A percentile compares a stretch with the other conserved stretches of the same genome.
Conservation (phyloP, 2,113 vertebrate genomes). For the Sinocyclocheilus anophthalmus region DNA sequence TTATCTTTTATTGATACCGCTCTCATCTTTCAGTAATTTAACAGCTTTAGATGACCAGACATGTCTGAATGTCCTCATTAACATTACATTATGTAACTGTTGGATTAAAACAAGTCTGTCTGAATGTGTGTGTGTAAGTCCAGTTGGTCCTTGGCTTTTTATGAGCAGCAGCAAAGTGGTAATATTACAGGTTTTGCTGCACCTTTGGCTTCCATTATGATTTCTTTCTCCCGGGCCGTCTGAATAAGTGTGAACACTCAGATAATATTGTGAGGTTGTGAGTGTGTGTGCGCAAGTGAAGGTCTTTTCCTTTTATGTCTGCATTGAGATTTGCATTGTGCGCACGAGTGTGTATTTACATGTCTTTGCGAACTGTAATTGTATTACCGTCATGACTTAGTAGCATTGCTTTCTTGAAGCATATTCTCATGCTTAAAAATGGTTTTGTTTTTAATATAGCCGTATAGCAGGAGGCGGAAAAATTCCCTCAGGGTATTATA, state of each 20-base stretch:
- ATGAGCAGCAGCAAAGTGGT: constrained; percentile 39
- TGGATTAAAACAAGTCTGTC: constrained; percentile 16
- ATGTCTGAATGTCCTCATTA: constrained; percentile 17
- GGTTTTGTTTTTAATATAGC: constrained; percentile 43
- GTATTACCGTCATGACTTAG: constrained; percentile 40
- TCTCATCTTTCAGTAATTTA: neutral
- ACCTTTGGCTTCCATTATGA: constrained; percentile 54
- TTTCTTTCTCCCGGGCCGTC: constrained; percentile 45
- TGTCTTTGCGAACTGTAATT: constrained; percentile 32
- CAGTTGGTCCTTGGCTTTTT: constrained; percentile 35
- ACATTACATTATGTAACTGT: constrained; percentile 20
- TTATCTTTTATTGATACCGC: constrained; percentile 20
- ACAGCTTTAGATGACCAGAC: neutral
- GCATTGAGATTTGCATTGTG: neutral
- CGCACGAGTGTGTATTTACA: constrained; percentile 22
- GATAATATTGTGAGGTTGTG: constrained; percentile 7
- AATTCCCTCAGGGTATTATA: constrained; percentile 37
- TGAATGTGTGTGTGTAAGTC: neutral
- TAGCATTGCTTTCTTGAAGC: constrained; percentile 40
- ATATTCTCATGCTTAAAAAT: constrained; percentile 31
- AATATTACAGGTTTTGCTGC: constrained; percentile 51
- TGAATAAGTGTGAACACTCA: constrained; percentile 36
- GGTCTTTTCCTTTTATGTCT: neutral
- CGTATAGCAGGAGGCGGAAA: constrained; percentile 30
- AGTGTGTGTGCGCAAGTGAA: neutral